Evolutionary conservation across 2,888 invertebrate species (phyloP).

Genomic region (Melanostoma mellinum): DNA sequence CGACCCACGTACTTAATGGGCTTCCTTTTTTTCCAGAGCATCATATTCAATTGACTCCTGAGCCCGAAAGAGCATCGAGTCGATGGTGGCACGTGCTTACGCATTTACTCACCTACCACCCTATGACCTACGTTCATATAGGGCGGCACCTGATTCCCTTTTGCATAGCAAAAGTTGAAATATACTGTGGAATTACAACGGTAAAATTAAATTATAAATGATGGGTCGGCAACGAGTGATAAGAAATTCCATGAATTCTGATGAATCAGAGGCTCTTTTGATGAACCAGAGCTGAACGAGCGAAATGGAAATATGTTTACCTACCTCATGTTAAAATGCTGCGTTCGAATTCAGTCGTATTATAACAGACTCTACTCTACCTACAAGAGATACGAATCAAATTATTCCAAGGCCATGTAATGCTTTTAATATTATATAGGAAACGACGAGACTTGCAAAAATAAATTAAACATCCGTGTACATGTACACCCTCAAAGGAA

Average conservation of each 20-base stretch:
- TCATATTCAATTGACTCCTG: constrained; percentile 54
- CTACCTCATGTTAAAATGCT: not conserved
- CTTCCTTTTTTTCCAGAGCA: constrained; percentile 26
- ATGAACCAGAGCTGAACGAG: constrained; percentile 40
- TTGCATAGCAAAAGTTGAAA: constrained; percentile 41
- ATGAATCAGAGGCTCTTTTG: constrained; percentile 59
- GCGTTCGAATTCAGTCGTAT: not conserved
- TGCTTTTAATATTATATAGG: too few species aligned
- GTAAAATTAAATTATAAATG: constrained; percentile 69
- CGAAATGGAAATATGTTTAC: constrained; percentile 1
- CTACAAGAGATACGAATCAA: too few species aligned
- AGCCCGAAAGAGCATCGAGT: constrained; percentile 16
- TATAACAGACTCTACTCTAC: too few species aligned
- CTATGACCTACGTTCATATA: constrained; percentile 6
- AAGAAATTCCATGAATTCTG: constrained; percentile 70
- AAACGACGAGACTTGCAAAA: too few species aligned
- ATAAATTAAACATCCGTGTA: too few species aligned
- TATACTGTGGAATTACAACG: constrained; percentile 49
- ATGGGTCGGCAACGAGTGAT: constrained; percentile 56
- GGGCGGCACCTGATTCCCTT: constrained; percentile 39
- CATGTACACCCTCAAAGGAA: too few species aligned
- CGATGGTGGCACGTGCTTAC: constrained; percentile 40
- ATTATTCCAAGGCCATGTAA: too few species aligned
- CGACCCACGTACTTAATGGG: constrained; percentile 21
- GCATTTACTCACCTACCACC: constrained; percentile 5